These are phyloP conservation scores for Cuniculus paca DNA, from an alignment of 2,797 vertebrate species.

Conservation along the genomic window DNA sequence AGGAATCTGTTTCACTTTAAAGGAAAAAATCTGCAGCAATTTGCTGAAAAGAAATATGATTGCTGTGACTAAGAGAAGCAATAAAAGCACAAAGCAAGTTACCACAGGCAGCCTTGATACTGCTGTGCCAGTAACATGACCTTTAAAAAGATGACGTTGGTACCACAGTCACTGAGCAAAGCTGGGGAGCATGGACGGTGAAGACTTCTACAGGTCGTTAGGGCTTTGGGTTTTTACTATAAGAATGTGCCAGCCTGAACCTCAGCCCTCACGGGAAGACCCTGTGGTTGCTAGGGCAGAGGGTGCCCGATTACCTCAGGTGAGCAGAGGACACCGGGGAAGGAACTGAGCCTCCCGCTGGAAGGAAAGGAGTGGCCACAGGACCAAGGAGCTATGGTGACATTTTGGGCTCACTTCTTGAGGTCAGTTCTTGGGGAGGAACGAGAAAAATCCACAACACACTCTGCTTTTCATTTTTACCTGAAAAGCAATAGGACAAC, in stretches of 20 bases:
- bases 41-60: not conserved
- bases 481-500: not conserved
- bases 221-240: not conserved
- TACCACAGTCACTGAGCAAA: accelerated
- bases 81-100: not conserved
- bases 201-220: accelerated
- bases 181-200: accelerated
- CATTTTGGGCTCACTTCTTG: not conserved
- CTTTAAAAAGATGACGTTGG: not conserved
- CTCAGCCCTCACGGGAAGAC: not conserved
- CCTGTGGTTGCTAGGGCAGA: not conserved
- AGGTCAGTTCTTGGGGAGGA: not conserved
- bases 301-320: not conserved
- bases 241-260: not conserved
- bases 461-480: not conserved
- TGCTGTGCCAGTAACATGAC: accelerated
- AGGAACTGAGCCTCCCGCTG: not conserved
- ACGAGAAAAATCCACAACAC: not conserved
- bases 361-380: not conserved
- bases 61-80: not conserved
- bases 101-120: not conserved
- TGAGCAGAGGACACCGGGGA: not conserved
- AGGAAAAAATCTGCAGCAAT: not conserved
- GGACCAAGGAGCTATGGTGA: not conserved
- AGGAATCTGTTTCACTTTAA: not conserved